Percentiles rank a stretch among this genome's conserved stretches.
Evolutionary conservation across 2,797 vertebrate genomes (phyloP).

Genomic region (Setipinna tenuifilis): DNA sequence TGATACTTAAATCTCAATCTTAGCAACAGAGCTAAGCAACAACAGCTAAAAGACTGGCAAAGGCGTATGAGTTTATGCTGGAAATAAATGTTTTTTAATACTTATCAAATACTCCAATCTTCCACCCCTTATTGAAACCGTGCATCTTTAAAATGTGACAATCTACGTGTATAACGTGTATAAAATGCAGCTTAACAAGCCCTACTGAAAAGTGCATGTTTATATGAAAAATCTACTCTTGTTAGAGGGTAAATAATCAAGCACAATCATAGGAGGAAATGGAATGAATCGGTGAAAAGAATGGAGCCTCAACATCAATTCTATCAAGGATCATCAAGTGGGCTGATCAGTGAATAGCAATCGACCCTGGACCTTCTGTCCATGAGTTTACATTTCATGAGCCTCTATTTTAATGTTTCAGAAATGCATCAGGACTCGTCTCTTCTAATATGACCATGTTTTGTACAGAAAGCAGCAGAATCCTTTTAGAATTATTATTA

Average conservation of each 20-base stretch:
- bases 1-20: not conserved
- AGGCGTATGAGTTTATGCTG: not conserved
- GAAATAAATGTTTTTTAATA: not conserved
- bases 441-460: not conserved
- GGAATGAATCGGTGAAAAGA: slow-evolving; percentile 24
- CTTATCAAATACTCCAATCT: not conserved
- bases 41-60: not conserved
- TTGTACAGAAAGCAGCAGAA: not conserved
- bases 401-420: slow-evolving; percentile 22
- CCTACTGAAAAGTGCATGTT: not conserved
- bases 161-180: not conserved
- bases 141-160: not conserved
- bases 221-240: not conserved
- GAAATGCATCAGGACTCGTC: not conserved
- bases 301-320: slow-evolving; percentile 32
- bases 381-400: slow-evolving; percentile 28
- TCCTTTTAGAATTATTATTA: not conserved
- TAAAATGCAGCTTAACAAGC: not conserved
- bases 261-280: not conserved
- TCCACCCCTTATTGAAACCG: not conserved
- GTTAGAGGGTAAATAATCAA: not conserved
- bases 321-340: slow-evolving; percentile 42
- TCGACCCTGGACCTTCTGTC: slow-evolving; percentile 44
- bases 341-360: slow-evolving; percentile 38
- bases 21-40: not conserved